Evolutionary conservation across 2,888 invertebrate genomes (phyloP), one percentile per base, ranked within the genome.

Genomic region (Ceramica pisi): DNA sequence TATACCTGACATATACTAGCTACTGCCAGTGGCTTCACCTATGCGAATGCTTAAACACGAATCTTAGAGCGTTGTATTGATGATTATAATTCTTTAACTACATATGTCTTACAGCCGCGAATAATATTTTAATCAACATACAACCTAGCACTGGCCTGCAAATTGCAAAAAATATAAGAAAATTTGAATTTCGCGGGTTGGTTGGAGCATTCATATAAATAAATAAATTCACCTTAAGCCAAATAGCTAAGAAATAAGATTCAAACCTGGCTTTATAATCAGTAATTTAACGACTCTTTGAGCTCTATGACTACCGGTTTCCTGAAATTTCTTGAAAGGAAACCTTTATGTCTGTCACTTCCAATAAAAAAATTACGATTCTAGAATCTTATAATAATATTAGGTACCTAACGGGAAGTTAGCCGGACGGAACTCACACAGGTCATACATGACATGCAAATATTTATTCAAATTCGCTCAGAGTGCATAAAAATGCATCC

Each of bases 401-500:
- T 21, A 44, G 31, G 35, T 38, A 44, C 23, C 26, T 56, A 69
- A 69, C 14, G 12, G 41, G 6, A 44, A 51, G 9, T 14, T 9
- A 26, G 14, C 10, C 26, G 12, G 21, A n/a, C n/a, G 12, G 19
- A n/a, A 19, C 14, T 35, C 12, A 41, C n/a, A n/a, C 12, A 68
- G 14, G 35, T 38, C 55, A 50, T n/a, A 14, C 8, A 55, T 10
- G 41, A 26, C 61, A 44, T 23, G 21, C 62, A 65, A 60, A 75
- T 53, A 16, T 2, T 60, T 53, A 48, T 70, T 64, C n/a, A 67
- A 65, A 70, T 70, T 48, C 10, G 7, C 9, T 4, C 35, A 44
- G 26, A 41, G 26, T 77, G 55, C 55, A 78, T 50, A 60, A 61
- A 71, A 78, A 48, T 21, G 61, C 61, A 65, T 71, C 53, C 71